Percentiles rank a stretch among this genome's conserved stretches.
phyloP scores from a whole-genome alignment of 1,140 invertebrate genomes.

The Apis dorsata region DNA sequence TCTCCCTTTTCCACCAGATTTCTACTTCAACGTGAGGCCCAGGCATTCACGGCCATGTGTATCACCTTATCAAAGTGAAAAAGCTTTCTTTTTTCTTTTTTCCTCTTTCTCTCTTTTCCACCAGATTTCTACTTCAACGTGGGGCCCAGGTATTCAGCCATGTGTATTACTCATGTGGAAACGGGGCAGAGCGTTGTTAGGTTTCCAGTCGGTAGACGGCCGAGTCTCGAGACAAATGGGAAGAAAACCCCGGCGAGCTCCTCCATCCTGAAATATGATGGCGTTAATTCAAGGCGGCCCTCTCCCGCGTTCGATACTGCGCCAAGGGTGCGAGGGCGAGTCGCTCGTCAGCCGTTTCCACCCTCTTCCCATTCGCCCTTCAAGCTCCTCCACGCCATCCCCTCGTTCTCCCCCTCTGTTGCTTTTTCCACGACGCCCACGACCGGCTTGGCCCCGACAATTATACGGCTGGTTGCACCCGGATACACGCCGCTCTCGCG shows the following conservation, averaged over 20 bases:
- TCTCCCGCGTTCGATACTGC: constrained; percentile 55
- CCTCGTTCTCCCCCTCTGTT: constrained; percentile 51
- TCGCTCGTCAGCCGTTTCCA: constrained; percentile 75
- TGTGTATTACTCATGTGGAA: constrained; percentile 75
- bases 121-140: neutral
- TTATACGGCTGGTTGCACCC: constrained; percentile 78
- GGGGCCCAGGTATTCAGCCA: constrained; percentile 59
- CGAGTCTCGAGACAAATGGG: constrained; percentile 80
- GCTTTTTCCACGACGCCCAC: constrained; percentile 62
- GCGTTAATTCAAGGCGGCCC: constrained; percentile 78
- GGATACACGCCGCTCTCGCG: constrained; percentile 77
- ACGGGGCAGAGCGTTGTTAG: constrained; percentile 76
- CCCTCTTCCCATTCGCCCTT: constrained; percentile 66
- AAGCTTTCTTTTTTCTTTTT: no score
- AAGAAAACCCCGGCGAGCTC: constrained; percentile 70
- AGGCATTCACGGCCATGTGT: no score
- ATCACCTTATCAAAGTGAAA: no score
- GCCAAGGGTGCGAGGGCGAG: constrained; percentile 30
- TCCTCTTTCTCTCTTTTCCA: neutral
- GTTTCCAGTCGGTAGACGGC: constrained; percentile 72
- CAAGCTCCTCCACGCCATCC: constrained; percentile 49
- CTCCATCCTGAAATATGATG: constrained; percentile 78
- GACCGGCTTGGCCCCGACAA: constrained; percentile 70
- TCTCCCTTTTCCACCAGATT: no score
- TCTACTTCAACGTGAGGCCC: no score